Evolutionary conservation across 2,113 vertebrate species (phyloP).

Genomic region (Halichoerus grypus): DNA sequence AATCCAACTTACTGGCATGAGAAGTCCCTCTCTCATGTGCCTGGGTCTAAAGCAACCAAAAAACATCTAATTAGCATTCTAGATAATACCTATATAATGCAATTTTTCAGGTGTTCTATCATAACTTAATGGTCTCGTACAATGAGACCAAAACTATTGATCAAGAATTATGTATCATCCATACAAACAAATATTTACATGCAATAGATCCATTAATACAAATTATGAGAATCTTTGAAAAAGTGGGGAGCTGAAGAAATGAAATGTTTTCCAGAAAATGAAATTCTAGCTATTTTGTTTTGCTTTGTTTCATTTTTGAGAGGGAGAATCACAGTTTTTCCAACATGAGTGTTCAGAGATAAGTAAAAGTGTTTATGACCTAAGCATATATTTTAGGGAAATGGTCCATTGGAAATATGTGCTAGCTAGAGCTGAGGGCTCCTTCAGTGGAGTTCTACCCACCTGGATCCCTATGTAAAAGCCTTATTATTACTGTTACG

Average conservation of each 20-base stretch:
- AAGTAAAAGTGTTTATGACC: not conserved
- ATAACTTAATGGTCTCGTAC: not conserved
- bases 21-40: not conserved
- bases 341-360: not conserved
- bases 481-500: not conserved
- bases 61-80: not conserved
- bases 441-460: accelerated
- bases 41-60: not conserved
- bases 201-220: not conserved
- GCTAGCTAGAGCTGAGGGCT: not conserved
- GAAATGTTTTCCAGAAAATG: not conserved
- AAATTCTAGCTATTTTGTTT: not conserved
- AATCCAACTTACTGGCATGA: not conserved
- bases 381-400: not conserved
- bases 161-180: not conserved
- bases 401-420: not conserved
- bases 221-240: not conserved
- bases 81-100: not conserved
- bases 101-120: not conserved
- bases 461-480: not conserved
- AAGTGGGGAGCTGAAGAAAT: not conserved
- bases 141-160: not conserved
- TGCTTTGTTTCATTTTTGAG: not conserved
- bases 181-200: not conserved
- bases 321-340: not conserved